Evolutionary conservation across 2,797 vertebrate genomes (phyloP).

Genomic region (Eulemur coronatus): DNA sequence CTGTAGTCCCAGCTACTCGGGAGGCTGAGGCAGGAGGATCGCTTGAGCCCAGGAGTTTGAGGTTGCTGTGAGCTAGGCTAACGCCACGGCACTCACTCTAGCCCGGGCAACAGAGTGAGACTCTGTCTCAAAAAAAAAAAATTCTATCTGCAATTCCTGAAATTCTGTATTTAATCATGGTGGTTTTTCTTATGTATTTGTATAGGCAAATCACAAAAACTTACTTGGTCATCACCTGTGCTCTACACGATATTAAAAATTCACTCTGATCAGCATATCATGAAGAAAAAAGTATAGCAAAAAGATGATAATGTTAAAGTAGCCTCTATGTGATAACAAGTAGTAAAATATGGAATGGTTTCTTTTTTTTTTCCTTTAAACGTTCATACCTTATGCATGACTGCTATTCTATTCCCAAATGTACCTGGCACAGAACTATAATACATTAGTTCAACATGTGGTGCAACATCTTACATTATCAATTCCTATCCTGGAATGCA

Average conservation of each 20-base stretch:
- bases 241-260: not conserved
- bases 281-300: not conserved
- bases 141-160: slow-evolving; percentile 29
- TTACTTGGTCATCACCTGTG: not conserved
- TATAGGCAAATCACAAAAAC: not conserved
- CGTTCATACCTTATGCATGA: not conserved
- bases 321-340: not conserved
- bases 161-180: not conserved
- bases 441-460: not conserved
- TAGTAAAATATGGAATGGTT: slow-evolving; percentile 18
- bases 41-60: too few relatives aligned
- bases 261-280: not conserved
- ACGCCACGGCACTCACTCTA: too few relatives aligned
- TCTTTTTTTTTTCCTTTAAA: slow-evolving; percentile 20
- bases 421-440: not conserved
- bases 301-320: not conserved
- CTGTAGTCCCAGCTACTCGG: too few relatives aligned
- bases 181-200: not conserved
- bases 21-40: too few relatives aligned
- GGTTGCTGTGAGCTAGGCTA: too few relatives aligned
- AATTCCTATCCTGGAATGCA: not conserved
- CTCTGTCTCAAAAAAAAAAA: not conserved
- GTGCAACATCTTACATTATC: not conserved
- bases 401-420: slow-evolving; percentile 9
- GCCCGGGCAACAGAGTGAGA: too few relatives aligned